Conservation (phyloP, 2,113 vertebrate species). For the Montifringilla adamsi region DNA sequence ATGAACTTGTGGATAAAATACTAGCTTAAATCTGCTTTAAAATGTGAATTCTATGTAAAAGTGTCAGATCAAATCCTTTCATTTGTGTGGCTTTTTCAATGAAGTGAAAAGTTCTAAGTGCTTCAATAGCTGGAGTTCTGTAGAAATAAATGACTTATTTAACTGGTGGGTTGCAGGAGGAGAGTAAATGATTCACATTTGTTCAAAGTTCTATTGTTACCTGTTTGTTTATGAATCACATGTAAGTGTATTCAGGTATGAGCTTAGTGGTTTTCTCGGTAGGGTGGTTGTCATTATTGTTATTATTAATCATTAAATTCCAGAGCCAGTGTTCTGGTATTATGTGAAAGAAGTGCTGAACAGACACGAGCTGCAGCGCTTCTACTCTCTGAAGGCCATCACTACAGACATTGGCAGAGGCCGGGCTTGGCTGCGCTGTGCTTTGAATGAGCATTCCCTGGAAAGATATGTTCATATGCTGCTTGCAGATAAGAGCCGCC, state of each 20-base stretch:
- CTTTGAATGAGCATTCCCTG: slow-evolving; percentile 94
- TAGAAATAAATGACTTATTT: slow-evolving; percentile 11
- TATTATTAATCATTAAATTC: background rate
- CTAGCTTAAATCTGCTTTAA: slow-evolving; percentile 6
- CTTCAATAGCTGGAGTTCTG: background rate
- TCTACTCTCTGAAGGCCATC: slow-evolving; percentile 88
- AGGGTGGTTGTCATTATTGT: too few relatives aligned
- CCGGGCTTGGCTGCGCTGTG: slow-evolving; percentile 94
- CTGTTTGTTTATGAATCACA: background rate
- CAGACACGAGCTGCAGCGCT: slow-evolving; percentile 92
- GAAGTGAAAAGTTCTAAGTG: background rate
- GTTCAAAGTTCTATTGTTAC: background rate
- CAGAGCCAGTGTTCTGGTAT: slow-evolving; percentile 94
- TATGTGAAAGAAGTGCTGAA: slow-evolving; percentile 94
- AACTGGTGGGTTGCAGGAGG: background rate
- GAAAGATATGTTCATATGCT: slow-evolving; percentile 92
- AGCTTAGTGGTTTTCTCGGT: background rate
- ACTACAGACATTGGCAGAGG: slow-evolving; percentile 86
- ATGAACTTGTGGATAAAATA: background rate
- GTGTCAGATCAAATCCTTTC: background rate
- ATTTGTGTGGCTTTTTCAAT: background rate
- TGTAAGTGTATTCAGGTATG: background rate
- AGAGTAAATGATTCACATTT: background rate
- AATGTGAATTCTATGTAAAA: background rate
- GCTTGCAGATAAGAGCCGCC: slow-evolving; percentile 84